These are phyloP conservation scores for Zeugodacus cucurbitae DNA, from an alignment of 1,140 invertebrate species.

Conservation along the genomic window DNA sequence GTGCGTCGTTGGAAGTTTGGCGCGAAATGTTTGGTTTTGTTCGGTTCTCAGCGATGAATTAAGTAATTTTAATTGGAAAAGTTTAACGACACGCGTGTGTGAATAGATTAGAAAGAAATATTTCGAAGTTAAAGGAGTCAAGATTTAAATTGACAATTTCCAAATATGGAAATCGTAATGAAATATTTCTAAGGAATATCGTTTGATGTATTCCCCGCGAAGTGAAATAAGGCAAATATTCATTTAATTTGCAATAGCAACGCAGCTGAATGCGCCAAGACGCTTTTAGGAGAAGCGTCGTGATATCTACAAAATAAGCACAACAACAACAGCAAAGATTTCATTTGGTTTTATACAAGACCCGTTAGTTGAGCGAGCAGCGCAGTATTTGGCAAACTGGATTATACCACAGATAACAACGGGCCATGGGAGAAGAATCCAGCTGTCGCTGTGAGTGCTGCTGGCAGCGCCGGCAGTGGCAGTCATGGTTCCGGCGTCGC, in stretches of 20 bases:
- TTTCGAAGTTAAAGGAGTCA: neutral
- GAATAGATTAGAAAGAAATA: neutral
- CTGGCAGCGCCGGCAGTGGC: constrained; percentile 45
- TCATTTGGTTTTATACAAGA: neutral
- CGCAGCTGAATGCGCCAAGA: neutral
- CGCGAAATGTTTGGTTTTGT: neutral
- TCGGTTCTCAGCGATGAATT: neutral
- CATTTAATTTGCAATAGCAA: neutral
- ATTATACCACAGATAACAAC: constrained; percentile 58
- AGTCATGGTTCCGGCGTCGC: neutral
- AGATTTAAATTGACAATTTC: neutral
- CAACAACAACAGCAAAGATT: neutral
- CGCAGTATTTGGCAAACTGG: constrained; percentile 53
- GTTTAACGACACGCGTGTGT: neutral
- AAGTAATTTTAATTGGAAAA: neutral
- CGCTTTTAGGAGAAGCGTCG: neutral
- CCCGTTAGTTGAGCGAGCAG: neutral
- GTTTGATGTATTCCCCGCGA: neutral
- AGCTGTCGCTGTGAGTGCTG: constrained; percentile 34
- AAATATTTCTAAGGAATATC: neutral
- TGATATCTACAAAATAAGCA: neutral
- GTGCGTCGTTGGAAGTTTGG: neutral
- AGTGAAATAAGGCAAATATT: neutral
- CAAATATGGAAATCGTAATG: neutral
- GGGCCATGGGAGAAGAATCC: constrained; percentile 61